phyloP scores from a whole-genome alignment of 2,113 vertebrate species.

The Myxocyprinus asiaticus region DNA sequence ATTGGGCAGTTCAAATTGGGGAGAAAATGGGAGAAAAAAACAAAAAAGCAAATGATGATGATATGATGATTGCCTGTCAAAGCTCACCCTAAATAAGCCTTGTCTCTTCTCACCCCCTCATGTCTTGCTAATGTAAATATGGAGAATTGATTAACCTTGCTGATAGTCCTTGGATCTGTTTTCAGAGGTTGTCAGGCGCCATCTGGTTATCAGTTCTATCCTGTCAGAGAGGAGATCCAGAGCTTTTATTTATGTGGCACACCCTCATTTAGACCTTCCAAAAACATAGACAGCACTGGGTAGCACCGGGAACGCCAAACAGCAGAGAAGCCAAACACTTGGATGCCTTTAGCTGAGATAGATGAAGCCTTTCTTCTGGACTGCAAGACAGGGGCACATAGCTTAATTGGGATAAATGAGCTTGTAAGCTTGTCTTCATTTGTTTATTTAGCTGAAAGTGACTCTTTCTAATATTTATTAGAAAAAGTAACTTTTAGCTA shows the following conservation, averaged over 20 bases:
- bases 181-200: slow-evolving; percentile 45
- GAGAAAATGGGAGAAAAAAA: too few relatives aligned
- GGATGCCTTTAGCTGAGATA: slow-evolving; percentile 30
- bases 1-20: too few relatives aligned
- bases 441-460: slow-evolving; percentile 38
- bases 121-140: slow-evolving; percentile 47
- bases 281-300: slow-evolving; percentile 10
- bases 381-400: slow-evolving; percentile 24
- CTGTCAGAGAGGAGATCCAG: slow-evolving; percentile 43
- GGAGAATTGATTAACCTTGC: slow-evolving; percentile 56
- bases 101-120: slow-evolving; percentile 1
- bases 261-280: slow-evolving; percentile 40
- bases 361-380: slow-evolving; percentile 32
- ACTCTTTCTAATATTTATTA: background rate
- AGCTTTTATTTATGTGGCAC: slow-evolving; percentile 52
- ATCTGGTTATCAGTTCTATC: slow-evolving; percentile 49
- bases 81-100: background rate
- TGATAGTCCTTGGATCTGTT: slow-evolving; percentile 36
- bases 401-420: slow-evolving; percentile 46
- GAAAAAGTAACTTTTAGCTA: too few relatives aligned
- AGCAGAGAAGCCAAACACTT: slow-evolving; percentile 26
- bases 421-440: slow-evolving; percentile 29
- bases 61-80: too few relatives aligned
- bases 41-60: too few relatives aligned
- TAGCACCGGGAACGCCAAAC: slow-evolving; percentile 4